Evolutionary conservation across 2,113 vertebrate species (phyloP), one percentile per base, ranked within the genome.

Genomic region (Gymnarchus niloticus): DNA sequence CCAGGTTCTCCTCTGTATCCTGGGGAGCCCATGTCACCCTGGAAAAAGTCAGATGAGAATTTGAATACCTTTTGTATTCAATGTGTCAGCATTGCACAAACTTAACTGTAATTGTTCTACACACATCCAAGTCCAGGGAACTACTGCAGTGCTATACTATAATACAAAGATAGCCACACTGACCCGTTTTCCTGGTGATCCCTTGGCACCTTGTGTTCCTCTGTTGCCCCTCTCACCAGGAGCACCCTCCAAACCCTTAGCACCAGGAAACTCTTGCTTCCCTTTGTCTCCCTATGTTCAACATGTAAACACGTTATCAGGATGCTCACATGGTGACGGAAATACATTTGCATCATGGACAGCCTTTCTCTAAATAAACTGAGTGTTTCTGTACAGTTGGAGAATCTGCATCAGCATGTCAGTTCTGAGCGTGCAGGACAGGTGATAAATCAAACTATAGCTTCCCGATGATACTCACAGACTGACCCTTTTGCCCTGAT

Each of bases 221-320:
- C 0, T 88, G 83, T 85, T 87, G 8, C 93, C 94, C 86, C 80
- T 57, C 23, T 90, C 86, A 21, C 94, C 94, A 56, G 89, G 87
- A 46, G 46, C 4, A 56, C 93, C 95, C 28, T 93, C 93, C 77
- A 49, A 17, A 28, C 93, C 91, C 87, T 48, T 90, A 37, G 85
- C 83, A 57, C 93, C 94, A 65, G 44, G 23, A 69, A 59, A 56
- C 14, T 93, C 94, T 6, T 19, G 44, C 51, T 52, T 87, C n/a
- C 95, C 95, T 46, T 91, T 92, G 19, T 92, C 87, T 84, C 93
- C 94, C 95, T 95, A 44, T 59, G 87, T 91, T 57, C 23, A 14
- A 84, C 48, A 85, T 14, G 78, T 23, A 81, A 83, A 56, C 52
- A 82, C 54, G 57, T 44, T 33, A 10, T 44, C 33, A 23, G 54